Conservation (phyloP, 2,888 invertebrate species). For the Drosophila percnosoma region DNA sequence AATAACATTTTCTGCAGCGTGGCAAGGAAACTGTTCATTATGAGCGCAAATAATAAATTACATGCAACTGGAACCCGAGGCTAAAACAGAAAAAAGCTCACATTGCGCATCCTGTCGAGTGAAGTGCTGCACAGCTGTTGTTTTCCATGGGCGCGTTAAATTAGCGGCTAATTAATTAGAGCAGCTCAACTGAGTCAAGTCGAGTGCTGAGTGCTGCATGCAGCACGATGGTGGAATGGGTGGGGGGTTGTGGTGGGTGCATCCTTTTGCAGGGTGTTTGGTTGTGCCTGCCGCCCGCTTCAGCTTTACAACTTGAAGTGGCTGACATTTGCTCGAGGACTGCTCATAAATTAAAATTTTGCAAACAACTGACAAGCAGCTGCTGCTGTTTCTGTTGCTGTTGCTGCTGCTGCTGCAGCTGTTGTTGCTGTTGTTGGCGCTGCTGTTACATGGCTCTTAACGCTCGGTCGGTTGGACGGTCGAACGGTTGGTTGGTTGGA, state of each 20-base stretch:
- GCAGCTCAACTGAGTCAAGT: conserved; percentile 39
- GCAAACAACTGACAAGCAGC: conserved; percentile 34
- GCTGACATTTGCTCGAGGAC: conserved; percentile 43
- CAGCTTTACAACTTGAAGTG: conserved; percentile 27
- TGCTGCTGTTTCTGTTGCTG: background rate
- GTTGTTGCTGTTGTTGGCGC: background rate
- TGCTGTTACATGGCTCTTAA: conserved; percentile 18
- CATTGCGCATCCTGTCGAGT: conserved; percentile 57
- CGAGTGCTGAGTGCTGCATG: conserved; percentile 20
- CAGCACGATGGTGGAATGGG: background rate
- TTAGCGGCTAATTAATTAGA: conserved; percentile 78
- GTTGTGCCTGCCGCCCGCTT: background rate
- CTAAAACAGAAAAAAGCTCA: background rate
- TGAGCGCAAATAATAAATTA: conserved; percentile 29
- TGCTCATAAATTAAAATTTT: conserved; percentile 54
- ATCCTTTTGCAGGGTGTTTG: conserved; percentile 13
- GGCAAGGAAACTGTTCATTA: conserved; percentile 10
- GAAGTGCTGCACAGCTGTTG: conserved; percentile 26
- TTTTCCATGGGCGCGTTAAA: conserved; percentile 67
- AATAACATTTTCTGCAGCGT: conserved; percentile 2
- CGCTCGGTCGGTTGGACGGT: background rate
- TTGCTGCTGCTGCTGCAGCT: background rate
- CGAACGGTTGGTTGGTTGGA: background rate
- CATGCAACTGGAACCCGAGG: conserved; percentile 18
- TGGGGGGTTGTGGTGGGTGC: background rate